Evolutionary conservation across 2,797 vertebrate species (phyloP).

Genomic region (Alectoris magna): DNA sequence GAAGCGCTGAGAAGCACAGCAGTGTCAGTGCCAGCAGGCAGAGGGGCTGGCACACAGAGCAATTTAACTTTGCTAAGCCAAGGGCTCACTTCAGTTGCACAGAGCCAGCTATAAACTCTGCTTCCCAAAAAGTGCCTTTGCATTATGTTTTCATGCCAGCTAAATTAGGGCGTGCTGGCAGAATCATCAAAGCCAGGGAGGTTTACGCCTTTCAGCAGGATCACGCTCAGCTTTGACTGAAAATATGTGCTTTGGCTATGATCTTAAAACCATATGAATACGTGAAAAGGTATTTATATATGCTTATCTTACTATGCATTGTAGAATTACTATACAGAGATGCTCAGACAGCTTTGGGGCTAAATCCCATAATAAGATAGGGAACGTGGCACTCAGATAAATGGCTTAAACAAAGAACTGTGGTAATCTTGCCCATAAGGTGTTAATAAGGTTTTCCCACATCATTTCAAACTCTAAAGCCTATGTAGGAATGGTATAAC

Average conservation of each 20-base stretch:
- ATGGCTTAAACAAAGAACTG: background rate
- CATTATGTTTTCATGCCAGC: background rate
- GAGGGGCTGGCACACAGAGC: background rate
- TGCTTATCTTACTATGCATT: background rate
- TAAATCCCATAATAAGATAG: background rate
- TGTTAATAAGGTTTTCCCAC: background rate
- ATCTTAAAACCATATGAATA: background rate
- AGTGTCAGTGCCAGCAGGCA: constrained; percentile 13
- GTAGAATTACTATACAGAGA: background rate
- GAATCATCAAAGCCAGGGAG: background rate
- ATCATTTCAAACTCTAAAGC: background rate
- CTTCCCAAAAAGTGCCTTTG: background rate
- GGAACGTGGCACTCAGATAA: background rate
- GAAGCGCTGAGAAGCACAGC: background rate
- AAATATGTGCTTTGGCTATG: constrained; percentile 15
- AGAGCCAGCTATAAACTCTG: constrained; percentile 7
- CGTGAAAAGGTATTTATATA: accelerated
- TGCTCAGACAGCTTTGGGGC: background rate
- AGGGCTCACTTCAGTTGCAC: background rate
- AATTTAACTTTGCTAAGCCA: constrained; percentile 15
- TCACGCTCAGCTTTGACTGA: background rate
- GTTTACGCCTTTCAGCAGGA: constrained; percentile 10
- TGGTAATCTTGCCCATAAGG: background rate
- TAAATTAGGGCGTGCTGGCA: constrained; percentile 23
- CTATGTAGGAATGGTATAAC: background rate